phyloP scores from a whole-genome alignment of 2,888 invertebrate genomes.

The Latrodectus hesperus region DNA sequence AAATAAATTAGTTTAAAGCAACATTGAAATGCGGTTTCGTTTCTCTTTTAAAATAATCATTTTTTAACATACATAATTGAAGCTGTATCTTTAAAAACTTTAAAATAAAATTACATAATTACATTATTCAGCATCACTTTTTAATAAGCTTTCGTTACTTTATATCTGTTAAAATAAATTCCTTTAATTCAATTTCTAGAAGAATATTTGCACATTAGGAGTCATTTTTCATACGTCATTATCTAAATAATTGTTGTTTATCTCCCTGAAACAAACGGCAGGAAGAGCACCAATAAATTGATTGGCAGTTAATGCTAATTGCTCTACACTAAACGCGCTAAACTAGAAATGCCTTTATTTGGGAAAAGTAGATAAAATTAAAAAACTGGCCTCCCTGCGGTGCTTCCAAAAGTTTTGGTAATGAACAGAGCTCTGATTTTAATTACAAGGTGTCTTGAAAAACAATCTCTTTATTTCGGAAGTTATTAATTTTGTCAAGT shows the following conservation, averaged over 20 bases:
- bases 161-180: not conserved
- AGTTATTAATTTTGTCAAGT: constrained; percentile 51
- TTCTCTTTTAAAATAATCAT: too few relatives aligned
- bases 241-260: not conserved
- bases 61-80: too few relatives aligned
- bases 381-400: constrained; percentile 22
- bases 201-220: not conserved
- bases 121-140: too few relatives aligned
- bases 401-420: constrained; percentile 24
- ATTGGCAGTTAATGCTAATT: constrained; percentile 47
- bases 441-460: constrained; percentile 47
- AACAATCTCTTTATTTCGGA: constrained; percentile 24
- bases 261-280: not conserved
- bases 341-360: constrained; percentile 21
- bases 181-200: not conserved
- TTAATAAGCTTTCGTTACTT: not conserved
- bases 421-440: constrained; percentile 41
- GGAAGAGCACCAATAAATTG: constrained; percentile 24
- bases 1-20: too few relatives aligned
- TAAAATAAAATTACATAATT: too few relatives aligned
- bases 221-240: constrained; percentile 5
- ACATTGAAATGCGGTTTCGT: too few relatives aligned
- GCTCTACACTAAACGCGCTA: constrained; percentile 6
- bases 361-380: constrained; percentile 15
- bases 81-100: too few relatives aligned